A percentile compares a stretch with the other conserved stretches of the same genome.
Conservation (phyloP, 2,888 invertebrate species). For the Deroplatys truncata region DNA sequence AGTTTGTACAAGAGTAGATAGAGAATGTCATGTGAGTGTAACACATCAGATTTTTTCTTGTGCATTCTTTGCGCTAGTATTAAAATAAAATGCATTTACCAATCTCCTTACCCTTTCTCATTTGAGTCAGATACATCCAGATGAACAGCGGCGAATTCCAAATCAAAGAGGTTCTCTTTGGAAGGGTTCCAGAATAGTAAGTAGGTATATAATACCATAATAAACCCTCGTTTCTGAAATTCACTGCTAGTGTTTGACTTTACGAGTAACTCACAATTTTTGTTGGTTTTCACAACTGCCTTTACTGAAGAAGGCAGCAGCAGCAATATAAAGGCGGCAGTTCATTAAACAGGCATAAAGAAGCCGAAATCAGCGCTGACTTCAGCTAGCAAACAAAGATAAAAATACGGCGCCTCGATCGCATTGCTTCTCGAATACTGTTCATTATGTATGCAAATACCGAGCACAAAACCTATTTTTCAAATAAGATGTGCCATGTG, state of each 20-base stretch:
- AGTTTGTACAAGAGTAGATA: too few relatives aligned
- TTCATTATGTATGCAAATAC: not conserved
- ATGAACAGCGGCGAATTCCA: too few relatives aligned
- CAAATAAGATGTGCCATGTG: not conserved
- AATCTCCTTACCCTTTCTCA: too few relatives aligned
- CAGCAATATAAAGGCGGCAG: not conserved
- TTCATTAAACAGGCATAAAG: not conserved
- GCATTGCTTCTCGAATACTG: not conserved
- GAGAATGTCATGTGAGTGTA: too few relatives aligned
- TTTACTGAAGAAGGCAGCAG: not conserved
- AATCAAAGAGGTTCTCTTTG: too few relatives aligned
- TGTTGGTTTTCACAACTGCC: not conserved
- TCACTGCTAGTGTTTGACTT: not conserved
- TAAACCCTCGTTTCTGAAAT: too few relatives aligned
- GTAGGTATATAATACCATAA: too few relatives aligned
- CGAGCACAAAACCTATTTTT: not conserved
- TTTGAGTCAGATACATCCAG: too few relatives aligned
- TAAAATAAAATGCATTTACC: too few relatives aligned
- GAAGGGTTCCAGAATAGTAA: too few relatives aligned
- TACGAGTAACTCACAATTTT: not conserved
- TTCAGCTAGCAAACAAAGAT: not conserved
- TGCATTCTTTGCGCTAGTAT: too few relatives aligned
- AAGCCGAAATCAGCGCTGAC: not conserved
- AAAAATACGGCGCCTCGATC: not conserved
- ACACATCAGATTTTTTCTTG: too few relatives aligned